Evolutionary conservation across 1,140 invertebrate species (phyloP).

Genomic region (Liolophura sinensis): DNA sequence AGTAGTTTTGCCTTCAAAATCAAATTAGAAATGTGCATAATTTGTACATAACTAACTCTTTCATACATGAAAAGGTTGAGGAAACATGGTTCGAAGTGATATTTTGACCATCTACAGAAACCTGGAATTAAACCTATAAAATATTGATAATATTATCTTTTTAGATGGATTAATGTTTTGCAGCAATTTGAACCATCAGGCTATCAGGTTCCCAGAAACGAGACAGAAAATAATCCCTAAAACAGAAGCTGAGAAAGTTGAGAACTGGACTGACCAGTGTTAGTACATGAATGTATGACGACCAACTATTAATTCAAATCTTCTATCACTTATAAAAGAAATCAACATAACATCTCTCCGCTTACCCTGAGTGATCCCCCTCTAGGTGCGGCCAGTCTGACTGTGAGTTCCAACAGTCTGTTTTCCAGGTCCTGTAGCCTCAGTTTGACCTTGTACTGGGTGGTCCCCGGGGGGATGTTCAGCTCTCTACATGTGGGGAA

Average conservation of each 20-base stretch:
- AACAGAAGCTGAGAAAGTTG: no score
- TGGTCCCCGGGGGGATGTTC: slow-evolving; percentile 55
- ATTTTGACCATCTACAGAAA: neutral
- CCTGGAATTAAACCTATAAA: neutral
- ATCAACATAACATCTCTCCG: neutral
- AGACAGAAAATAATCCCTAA: no score
- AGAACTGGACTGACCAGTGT: no score
- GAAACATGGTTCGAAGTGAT: no score
- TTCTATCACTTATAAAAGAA: no score
- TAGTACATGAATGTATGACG: no score
- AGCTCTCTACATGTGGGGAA: slow-evolving; percentile 73
- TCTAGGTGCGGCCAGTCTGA: slow-evolving; percentile 62
- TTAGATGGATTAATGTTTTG: slow-evolving; percentile 5
- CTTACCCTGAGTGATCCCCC: slow-evolving; percentile 66
- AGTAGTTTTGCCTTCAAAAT: neutral
- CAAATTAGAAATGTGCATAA: no score
- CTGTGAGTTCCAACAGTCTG: slow-evolving; percentile 75
- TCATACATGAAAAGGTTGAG: no score
- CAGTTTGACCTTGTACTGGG: slow-evolving; percentile 55
- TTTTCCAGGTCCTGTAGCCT: slow-evolving; percentile 72
- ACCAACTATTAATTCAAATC: no score
- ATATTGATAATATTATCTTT: neutral
- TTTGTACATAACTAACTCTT: no score
- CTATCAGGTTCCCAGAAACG: no score
- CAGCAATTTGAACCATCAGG: neutral